These are phyloP conservation scores for Heteromormyrus szaboi DNA, from an alignment of 2,797 vertebrate genomes.

Conservation along the genomic window DNA sequence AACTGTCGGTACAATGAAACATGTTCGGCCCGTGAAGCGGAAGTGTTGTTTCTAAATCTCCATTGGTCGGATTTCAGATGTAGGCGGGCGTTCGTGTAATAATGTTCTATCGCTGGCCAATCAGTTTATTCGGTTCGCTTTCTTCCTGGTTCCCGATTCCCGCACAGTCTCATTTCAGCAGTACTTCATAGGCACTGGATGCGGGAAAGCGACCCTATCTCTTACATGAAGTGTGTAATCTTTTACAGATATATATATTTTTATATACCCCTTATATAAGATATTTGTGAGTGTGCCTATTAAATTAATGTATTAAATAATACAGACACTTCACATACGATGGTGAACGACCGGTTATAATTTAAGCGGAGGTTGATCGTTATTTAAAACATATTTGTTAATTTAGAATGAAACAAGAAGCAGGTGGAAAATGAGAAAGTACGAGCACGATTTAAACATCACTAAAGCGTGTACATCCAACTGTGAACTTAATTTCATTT, in stretches of 20 bases:
- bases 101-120: not conserved
- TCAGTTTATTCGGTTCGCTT: not conserved
- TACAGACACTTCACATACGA: not conserved
- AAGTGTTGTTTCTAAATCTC: conserved; percentile 48
- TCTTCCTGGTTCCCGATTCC: not conserved
- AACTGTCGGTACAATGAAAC: conserved; percentile 52
- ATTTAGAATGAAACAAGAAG: not conserved
- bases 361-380: not conserved
- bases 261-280: not conserved
- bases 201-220: not conserved
- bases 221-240: not conserved
- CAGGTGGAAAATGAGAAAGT: not conserved
- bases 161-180: not conserved
- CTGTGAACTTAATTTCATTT: not conserved
- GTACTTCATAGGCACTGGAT: not conserved
- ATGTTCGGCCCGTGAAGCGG: conserved; percentile 60
- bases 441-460: not conserved
- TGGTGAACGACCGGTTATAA: not conserved
- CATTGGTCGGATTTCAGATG: conserved; percentile 36
- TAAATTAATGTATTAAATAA: not conserved
- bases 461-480: not conserved
- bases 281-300: not conserved
- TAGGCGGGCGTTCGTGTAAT: conserved; percentile 33
- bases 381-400: not conserved
- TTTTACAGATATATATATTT: not conserved